Conservation (phyloP, 2,888 invertebrate genomes). For the Amblyjoppa fuscipennis region DNA sequence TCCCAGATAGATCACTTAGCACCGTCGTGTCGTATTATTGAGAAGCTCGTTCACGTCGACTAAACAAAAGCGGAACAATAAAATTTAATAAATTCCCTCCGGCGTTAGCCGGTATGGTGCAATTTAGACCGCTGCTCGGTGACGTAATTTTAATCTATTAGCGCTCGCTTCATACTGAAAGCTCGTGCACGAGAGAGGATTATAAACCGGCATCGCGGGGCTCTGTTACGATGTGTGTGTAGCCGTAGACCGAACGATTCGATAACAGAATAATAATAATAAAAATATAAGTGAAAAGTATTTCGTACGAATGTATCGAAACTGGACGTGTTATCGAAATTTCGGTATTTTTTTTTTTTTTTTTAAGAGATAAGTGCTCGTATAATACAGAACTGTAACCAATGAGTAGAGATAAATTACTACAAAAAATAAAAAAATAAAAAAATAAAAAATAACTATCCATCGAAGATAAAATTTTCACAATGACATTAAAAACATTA, state of each 20-base stretch:
- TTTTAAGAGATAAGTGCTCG: too few species aligned
- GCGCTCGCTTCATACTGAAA: conserved; percentile 49
- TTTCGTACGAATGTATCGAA: not conserved
- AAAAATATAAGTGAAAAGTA: not conserved
- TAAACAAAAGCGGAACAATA: not conserved
- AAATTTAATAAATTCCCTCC: not conserved
- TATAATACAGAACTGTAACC: too few species aligned
- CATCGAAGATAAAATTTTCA: too few species aligned
- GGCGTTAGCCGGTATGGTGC: conserved; percentile 53
- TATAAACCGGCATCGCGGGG: conserved; percentile 50
- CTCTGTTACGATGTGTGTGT: conserved; percentile 36
- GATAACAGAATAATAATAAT: not conserved
- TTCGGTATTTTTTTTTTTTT: too few species aligned
- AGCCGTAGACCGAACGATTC: not conserved
- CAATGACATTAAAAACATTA: too few species aligned
- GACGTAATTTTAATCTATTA: conserved; percentile 68
- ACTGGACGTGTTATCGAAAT: too few species aligned
- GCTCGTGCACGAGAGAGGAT: conserved; percentile 58
- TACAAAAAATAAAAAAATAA: too few species aligned
- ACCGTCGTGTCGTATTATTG: not conserved
- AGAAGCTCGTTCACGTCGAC: not conserved
- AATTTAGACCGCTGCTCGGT: conserved; percentile 39
- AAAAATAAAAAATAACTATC: too few species aligned
- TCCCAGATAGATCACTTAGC: too few species aligned
- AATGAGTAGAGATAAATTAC: too few species aligned